Percentiles rank a stretch among this genome's conserved stretches.
Conservation (phyloP, 2,797 vertebrate species). For the Sciurus carolinensis region DNA sequence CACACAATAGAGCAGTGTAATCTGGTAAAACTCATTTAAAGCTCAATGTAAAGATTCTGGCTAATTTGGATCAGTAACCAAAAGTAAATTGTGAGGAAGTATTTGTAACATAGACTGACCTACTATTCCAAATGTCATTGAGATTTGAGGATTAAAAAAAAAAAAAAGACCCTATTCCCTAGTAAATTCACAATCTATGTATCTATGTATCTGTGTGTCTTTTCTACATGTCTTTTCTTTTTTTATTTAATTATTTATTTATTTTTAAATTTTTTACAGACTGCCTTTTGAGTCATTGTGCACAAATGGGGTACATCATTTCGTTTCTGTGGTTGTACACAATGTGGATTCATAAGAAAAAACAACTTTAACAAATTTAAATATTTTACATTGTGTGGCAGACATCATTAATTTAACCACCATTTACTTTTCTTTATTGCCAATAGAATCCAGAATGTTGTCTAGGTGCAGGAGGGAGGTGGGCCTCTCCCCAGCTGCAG, state of each 20-base stretch:
- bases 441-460: background rate
- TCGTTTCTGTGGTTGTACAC: too few relatives aligned
- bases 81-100: background rate
- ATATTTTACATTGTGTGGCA: background rate
- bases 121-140: background rate
- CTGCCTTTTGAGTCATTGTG: too few relatives aligned
- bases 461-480: too few relatives aligned
- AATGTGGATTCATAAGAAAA: too few relatives aligned
- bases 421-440: background rate
- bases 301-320: too few relatives aligned
- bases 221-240: background rate
- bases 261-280: too few relatives aligned
- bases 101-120: background rate
- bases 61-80: background rate
- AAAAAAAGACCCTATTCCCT: background rate
- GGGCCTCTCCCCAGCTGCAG: background rate
- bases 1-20: too few relatives aligned
- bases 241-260: too few relatives aligned
- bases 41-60: background rate
- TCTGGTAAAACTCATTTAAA: background rate
- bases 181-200: background rate
- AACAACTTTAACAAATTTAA: background rate
- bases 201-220: too few relatives aligned
- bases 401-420: background rate
- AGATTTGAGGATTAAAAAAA: constrained; percentile 1